Evolutionary conservation across 2,888 invertebrate genomes (phyloP).

Genomic region (Laothoe populi): DNA sequence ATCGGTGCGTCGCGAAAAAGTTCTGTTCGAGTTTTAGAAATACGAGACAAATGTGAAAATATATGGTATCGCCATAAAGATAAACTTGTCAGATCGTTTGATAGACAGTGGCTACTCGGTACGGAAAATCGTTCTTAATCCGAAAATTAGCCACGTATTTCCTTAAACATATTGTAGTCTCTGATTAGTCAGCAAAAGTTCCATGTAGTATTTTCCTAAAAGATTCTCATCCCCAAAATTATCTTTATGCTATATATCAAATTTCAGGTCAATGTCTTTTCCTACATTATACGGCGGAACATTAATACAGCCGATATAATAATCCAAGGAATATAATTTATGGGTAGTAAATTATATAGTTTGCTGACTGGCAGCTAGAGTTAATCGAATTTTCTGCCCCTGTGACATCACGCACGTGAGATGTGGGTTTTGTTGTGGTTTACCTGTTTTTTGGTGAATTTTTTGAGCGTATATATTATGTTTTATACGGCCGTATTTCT

Average conservation of each 20-base stretch:
- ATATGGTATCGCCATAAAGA: conserved; percentile 14
- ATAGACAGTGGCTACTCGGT: background rate
- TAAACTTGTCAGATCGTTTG: conserved; percentile 2
- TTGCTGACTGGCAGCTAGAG: conserved; percentile 66
- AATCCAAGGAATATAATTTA: conserved; percentile 62
- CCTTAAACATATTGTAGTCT: no score
- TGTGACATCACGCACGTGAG: conserved; percentile 65
- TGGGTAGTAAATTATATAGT: conserved; percentile 58
- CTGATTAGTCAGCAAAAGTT: background rate
- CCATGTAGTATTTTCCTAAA: conserved; percentile 34
- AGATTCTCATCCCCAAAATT: conserved; percentile 26
- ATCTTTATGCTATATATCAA: conserved; percentile 17
- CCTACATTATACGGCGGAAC: conserved; percentile 23
- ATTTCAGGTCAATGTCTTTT: conserved; percentile 24
- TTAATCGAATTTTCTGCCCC: conserved; percentile 76
- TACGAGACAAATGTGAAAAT: conserved; percentile 42
- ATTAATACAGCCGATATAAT: conserved; percentile 58
- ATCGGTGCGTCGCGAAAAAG: conserved; percentile 39
- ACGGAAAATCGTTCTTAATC: background rate
- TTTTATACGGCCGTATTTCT: conserved; percentile 70
- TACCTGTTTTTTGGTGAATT: conserved; percentile 52
- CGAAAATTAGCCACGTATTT: background rate
- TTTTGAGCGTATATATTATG: conserved; percentile 62
- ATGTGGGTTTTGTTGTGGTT: conserved; percentile 61
- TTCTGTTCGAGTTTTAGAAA: conserved; percentile 40